Base-by-base conservation (phyloP, 2,888 invertebrate genomes). In the Chloromyia formosa region DNA sequence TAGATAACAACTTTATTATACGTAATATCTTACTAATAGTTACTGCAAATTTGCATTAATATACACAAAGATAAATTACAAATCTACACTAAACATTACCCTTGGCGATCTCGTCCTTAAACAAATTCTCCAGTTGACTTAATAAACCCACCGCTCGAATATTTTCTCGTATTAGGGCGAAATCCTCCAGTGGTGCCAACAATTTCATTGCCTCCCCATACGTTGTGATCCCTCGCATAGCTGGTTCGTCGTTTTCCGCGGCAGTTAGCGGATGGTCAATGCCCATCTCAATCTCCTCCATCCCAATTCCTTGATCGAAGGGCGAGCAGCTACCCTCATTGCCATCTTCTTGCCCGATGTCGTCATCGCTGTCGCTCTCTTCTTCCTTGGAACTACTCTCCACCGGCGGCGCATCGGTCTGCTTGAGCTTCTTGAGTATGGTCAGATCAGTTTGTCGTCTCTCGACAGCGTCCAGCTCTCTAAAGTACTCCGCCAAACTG, bases 101-200 rank as follows among this genome's bases (percentile, higher is more conserved):
- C 16, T 54, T 72, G 9, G 35, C 2, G 1, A 72, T 72, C 20
- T 72, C 72, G 18, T 72, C 72, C 22, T 27, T 35, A 20, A 72
- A 58, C 42, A 72, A 72, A 22, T 40, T 60, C 42, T 74, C 74
- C 18, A 74, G 22, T 42, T 74, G 74, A 58, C 66, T 66, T 23
- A 74, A 20, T 12, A 74, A 42, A 12, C 74, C 68, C 14, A 66
- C 66, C n/a, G 56, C 74, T n/a, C 66, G 66, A 12, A 66, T 27
- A 45, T 74, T 66, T 27, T 40, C 66, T 20, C 58, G 54, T 2
- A 66, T 4, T 16, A 74, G 18, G 4, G 56, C 58, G n/a, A 74
- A 74, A 12, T 74, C 35, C 45, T 68, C 74, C 49, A 74, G n/a
- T 16, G 66, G 74, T n/a, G 45, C 74, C 9, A 74, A 58, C n/a